Evolutionary conservation across 2,888 invertebrate genomes (phyloP), one percentile per base, ranked within the genome.

Genomic region (Sminthurinus aureus): DNA sequence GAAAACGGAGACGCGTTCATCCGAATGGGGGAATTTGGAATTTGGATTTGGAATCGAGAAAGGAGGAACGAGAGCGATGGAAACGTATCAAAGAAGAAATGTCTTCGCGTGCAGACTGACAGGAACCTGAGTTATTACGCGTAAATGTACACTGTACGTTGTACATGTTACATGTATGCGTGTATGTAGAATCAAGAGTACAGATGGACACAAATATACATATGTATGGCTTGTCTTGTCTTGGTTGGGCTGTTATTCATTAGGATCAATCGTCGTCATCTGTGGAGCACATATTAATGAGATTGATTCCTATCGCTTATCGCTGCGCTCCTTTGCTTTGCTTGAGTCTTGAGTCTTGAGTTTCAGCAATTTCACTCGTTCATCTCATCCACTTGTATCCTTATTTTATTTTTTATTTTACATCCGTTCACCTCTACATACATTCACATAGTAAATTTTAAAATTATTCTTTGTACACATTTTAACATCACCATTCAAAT

Each of bases 61-160:
- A n/a, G n/a, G n/a, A n/a, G n/a, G 22, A 22, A 9, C 3, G 24
- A 79, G 67, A 58, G 26, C 26, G 22, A 64, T 52, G 64, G 77
- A 58, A 15, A 77, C 22, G 64, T 24, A 64, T 22, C 64, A 38
- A 38, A 38, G 58, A 79, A 69, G 69, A 79, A 79, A 79, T 79
- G 66, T 79, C 79, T 85, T 86, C 85, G 86, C 86, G 86, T 86
- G 86, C 84, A 86, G 86, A 86, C 86, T 85, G 84, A 83, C 84
- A 85, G 86, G 86, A 85, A 83, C 84, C 86, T 83, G 84, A 85
- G 83, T 81, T 84, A 86, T 86, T 86, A 85, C 84, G 84, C 84
- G 84, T 86, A 85, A 86, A 84, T 84, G 83, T 85, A 85, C 85
- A 38, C 6, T 38, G 38, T 38, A 38, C 38, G 6, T 6, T 38